Conservation (phyloP, 2,888 invertebrate species). For the Callyntrura sp. region DNA sequence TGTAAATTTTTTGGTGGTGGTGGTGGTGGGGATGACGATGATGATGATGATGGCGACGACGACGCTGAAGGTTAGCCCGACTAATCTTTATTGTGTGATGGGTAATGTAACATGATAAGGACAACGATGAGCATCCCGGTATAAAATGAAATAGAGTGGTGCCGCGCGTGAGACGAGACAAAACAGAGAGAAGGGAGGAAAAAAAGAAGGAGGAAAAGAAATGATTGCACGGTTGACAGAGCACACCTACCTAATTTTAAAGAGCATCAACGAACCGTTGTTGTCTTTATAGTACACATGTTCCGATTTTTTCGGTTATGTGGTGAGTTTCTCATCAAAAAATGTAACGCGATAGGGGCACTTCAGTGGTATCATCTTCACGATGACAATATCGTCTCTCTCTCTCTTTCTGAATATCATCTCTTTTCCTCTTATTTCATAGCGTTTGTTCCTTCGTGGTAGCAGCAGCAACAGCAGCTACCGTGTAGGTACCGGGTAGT, state of each 20-base stretch:
- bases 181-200: neutral
- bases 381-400: neutral
- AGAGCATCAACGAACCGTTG: slow-evolving; percentile 9
- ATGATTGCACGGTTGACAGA: slow-evolving; percentile 33
- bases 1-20: too few species aligned
- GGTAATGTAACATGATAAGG: neutral
- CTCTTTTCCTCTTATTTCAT: neutral
- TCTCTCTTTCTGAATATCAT: too few species aligned
- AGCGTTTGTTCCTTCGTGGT: neutral
- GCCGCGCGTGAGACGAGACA: neutral
- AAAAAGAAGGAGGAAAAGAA: neutral
- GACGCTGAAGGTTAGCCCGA: too few species aligned
- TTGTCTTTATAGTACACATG: slow-evolving; percentile 11
- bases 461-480: neutral
- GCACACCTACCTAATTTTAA: neutral
- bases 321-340: slow-evolving; percentile 14
- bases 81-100: neutral
- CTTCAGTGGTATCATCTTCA: slow-evolving; percentile 1
- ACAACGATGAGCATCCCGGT: neutral
- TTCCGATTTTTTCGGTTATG: slow-evolving; percentile 36
- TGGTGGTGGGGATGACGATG: too few species aligned
- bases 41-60: too few species aligned
- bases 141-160: too few species aligned
- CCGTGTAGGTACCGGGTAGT: neutral
- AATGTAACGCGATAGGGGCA: slow-evolving; percentile 16